Base-by-base conservation (phyloP, 2,888 invertebrate genomes). In the Pycnomerus fuliginosus region DNA sequence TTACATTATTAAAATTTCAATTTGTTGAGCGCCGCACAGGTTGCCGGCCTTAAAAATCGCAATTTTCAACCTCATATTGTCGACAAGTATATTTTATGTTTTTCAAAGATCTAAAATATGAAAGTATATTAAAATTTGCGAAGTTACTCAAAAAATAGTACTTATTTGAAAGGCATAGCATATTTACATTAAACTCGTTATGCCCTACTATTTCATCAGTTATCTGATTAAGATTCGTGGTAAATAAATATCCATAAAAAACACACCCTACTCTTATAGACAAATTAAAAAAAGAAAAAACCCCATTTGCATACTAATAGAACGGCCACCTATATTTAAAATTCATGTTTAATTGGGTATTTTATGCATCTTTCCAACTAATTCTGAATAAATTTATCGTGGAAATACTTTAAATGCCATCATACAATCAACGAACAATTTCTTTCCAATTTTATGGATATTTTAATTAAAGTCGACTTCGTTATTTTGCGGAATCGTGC, bases 1-100 rank as follows among this genome's bases (percentile, higher is more conserved):
- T 64, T 62, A 61, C 64, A 64, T 64, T 64, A 65, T 65, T 64
- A 64, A 65, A 65, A 64, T 64, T 65, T 64, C 64, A 65, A 64
- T 65, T 64, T 64, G 62, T 62, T n/a, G n/a, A n/a, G n/a, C n/a
- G n/a, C n/a, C n/a, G n/a, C n/a, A n/a, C n/a, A n/a, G n/a, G n/a
- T n/a, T n/a, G n/a, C n/a, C n/a, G n/a, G n/a, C n/a, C n/a, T n/a
- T n/a, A n/a, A n/a, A n/a, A n/a, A n/a, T n/a, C n/a, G n/a, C n/a
- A n/a, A n/a, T n/a, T n/a, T n/a, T n/a, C n/a, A n/a, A n/a, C n/a
- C n/a, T n/a, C n/a, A n/a, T n/a, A n/a, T n/a, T n/a, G n/a, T n/a
- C n/a, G n/a, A n/a, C n/a, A n/a, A n/a, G n/a, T n/a, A n/a, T n/a
- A n/a, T n/a, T n/a, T n/a, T 23, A 10, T 23, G 33, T 12, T 34